Base-by-base conservation (phyloP, 2,113 vertebrate genomes). In the Lycaon pictus region DNA sequence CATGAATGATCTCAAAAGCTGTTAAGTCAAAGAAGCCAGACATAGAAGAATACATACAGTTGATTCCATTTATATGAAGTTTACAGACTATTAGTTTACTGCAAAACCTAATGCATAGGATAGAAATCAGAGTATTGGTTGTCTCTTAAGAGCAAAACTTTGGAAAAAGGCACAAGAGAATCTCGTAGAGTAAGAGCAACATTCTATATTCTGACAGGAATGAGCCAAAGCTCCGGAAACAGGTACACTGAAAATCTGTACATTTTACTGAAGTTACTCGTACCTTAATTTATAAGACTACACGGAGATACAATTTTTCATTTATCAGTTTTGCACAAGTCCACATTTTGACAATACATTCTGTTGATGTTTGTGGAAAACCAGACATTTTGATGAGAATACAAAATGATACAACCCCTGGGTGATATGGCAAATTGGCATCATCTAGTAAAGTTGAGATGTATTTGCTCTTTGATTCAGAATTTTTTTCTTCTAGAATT, bases 381-480 rank as follows among this genome's bases (percentile, higher is more conserved):
- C 55, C 7, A 91, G 19, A 10, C 32, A 22, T 53, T 55, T 80
- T 84, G 55, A 67, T 80, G 2, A 91, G 32, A 93, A 58, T n/a
- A 6, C 63, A 95, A 93, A 93, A 60, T 84, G n/a, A 74, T 72
- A 85, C 9, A 88, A 62, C 10, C 48, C 23, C 67, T 80, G 35
- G 62, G 20, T 29, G 71, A 93, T 67, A 17, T 12, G 11, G 56
- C 15, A 91, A 92, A 85, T 74, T 84, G 76, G 29, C 90, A 60
- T 58, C 53, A 91, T 72, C 48, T 94, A 35, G 22, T 81, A 67
- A 91, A 96, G 95, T 67, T 63, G 74, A 11, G 62, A 56, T 83
- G n/a, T 56, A 84, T 43, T 67, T 96, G 62, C 13, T 93, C 77
- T 92, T 95, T 91, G 77, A 96, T 37, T 16, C 62, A 92, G 83